Conservation (phyloP, 2,888 invertebrate species). For the Cheilosia impressa region DNA sequence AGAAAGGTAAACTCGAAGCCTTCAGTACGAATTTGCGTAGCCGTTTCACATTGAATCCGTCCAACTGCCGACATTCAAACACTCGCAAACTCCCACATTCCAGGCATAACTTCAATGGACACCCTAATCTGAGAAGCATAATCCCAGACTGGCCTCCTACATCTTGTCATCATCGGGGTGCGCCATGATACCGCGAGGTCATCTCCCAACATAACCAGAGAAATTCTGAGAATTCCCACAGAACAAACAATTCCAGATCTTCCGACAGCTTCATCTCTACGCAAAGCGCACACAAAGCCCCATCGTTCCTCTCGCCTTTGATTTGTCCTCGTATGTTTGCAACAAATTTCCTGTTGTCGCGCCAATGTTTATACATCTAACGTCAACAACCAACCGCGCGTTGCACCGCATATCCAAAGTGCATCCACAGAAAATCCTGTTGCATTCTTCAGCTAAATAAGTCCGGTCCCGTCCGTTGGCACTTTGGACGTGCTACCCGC, state of each 20-base stretch:
- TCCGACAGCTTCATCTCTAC: too few relatives aligned
- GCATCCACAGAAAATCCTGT: slow-evolving; percentile 72
- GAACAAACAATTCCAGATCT: not conserved
- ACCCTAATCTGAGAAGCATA: too few relatives aligned
- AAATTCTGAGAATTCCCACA: not conserved
- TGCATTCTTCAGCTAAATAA: slow-evolving; percentile 72
- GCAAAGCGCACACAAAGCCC: slow-evolving; percentile 5
- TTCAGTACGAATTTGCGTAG: too few relatives aligned
- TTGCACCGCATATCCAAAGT: slow-evolving; percentile 51
- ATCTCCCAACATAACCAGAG: not conserved
- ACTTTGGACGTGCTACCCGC: slow-evolving; percentile 58
- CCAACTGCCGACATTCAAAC: too few relatives aligned
- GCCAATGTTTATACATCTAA: slow-evolving; percentile 62
- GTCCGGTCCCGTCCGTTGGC: slow-evolving; percentile 69
- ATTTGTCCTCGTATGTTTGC: slow-evolving; percentile 27
- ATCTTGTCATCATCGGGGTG: too few relatives aligned
- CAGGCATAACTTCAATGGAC: too few relatives aligned
- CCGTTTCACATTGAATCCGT: too few relatives aligned
- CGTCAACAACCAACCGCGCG: slow-evolving; percentile 36
- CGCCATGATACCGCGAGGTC: too few relatives aligned
- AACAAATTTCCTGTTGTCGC: slow-evolving; percentile 58
- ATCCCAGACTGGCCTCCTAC: too few relatives aligned
- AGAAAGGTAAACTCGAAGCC: too few relatives aligned
- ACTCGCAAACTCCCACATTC: too few relatives aligned
- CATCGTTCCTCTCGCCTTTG: slow-evolving; percentile 17